Percentiles rank a stretch among this genome's conserved stretches.
Conservation (phyloP, 1,140 invertebrate species). For the Schlechtendalia chinensis region DNA sequence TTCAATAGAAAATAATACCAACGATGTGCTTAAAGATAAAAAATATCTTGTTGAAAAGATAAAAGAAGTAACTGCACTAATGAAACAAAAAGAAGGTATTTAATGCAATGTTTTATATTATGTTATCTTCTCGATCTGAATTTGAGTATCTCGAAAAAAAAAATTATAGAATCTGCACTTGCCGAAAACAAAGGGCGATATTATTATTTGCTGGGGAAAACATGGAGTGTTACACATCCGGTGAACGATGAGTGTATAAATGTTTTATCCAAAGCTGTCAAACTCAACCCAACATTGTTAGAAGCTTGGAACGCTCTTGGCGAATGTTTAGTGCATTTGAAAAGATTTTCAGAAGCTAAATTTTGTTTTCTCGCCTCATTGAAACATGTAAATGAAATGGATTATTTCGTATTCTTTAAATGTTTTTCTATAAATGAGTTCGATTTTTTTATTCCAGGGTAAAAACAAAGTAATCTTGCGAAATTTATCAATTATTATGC, state of each 20-base stretch:
- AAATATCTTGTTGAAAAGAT: background rate
- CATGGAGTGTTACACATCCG: conserved; percentile 71
- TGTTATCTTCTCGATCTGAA: background rate
- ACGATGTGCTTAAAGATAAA: background rate
- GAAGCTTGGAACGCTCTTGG: conserved; percentile 89
- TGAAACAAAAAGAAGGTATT: conserved; percentile 36
- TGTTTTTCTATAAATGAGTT: background rate
- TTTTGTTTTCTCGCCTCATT: conserved; percentile 82
- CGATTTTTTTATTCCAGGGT: conserved; percentile 59
- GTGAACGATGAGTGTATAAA: conserved; percentile 71
- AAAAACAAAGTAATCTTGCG: conserved; percentile 77
- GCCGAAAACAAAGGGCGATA: conserved; percentile 66
- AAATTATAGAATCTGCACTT: conserved; percentile 54
- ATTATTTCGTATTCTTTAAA: background rate
- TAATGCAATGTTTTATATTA: background rate
- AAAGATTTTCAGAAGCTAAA: conserved; percentile 75
- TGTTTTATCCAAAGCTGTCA: conserved; percentile 76
- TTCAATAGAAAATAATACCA: background rate
- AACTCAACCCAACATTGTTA: conserved; percentile 76
- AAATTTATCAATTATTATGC: conserved; percentile 79
- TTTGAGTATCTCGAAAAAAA: background rate
- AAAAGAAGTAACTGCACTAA: background rate
- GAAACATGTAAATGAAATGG: conserved; percentile 66
- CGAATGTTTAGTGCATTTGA: conserved; percentile 86
- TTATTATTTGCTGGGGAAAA: conserved; percentile 73